Percentiles rank a stretch among this genome's conserved stretches.
These are phyloP conservation scores for Lemur catta DNA, from an alignment of 2,797 vertebrate genomes.

Conservation along the genomic window DNA sequence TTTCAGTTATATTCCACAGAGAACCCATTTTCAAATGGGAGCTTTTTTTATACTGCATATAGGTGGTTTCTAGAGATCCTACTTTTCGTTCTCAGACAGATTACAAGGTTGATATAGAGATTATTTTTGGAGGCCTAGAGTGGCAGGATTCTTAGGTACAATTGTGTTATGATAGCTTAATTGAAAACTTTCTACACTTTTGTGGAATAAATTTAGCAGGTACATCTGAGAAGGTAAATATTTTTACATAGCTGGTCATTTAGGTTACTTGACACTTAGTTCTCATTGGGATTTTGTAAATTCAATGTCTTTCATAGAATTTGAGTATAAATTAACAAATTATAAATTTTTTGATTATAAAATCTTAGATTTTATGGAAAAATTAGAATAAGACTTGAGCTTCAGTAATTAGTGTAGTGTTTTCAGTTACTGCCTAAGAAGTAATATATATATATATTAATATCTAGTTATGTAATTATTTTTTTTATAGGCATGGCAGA, in stretches of 20 bases:
- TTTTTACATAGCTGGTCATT: slow-evolving; percentile 34
- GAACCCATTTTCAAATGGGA: slow-evolving; percentile 31
- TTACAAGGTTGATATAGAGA: neutral
- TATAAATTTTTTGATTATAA: slow-evolving; percentile 35
- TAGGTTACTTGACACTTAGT: slow-evolving; percentile 28
- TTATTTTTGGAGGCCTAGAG: neutral
- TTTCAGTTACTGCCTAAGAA: slow-evolving; percentile 33
- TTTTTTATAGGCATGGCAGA: slow-evolving; percentile 93
- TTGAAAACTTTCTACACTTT: slow-evolving; percentile 10
- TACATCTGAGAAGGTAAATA: neutral
- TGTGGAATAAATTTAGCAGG: slow-evolving; percentile 14
- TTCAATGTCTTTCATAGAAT: neutral
- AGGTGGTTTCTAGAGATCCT: slow-evolving; percentile 31
- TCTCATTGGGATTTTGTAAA: slow-evolving; percentile 43
- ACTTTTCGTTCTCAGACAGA: slow-evolving; percentile 3
- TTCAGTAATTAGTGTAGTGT: neutral
- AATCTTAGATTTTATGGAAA: slow-evolving; percentile 30
- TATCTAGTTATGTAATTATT: slow-evolving; percentile 35
- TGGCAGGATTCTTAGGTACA: slow-evolving; percentile 8
- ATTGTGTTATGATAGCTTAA: neutral
- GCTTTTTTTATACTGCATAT: slow-evolving; percentile 14
- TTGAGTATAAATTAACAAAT: slow-evolving; percentile 19
- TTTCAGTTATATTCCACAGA: slow-evolving; percentile 34
- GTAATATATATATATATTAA: neutral
- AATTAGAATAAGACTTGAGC: slow-evolving; percentile 38